A percentile compares a stretch with the other conserved stretches of the same genome.
phyloP scores from a whole-genome alignment of 30 jellyfish, hydroid and myxozoan species.

The Sanderia malayensis region DNA sequence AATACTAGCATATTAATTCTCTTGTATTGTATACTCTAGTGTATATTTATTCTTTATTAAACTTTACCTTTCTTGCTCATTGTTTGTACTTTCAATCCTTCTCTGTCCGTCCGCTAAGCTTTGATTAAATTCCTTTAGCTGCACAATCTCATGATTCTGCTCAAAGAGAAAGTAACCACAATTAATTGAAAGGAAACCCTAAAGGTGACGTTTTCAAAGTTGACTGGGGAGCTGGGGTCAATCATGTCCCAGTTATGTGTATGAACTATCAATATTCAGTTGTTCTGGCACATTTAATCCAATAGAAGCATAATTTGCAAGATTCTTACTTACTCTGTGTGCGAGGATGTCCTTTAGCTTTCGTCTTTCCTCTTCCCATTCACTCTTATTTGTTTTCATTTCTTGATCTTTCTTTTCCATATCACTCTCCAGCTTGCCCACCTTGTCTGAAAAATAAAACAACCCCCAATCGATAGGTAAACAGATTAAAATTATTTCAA shows the following conservation, averaged over 20 bases:
- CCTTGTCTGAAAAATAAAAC: constrained; percentile 1
- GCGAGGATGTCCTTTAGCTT: neutral
- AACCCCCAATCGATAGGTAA: too few species aligned
- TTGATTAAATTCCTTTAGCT: neutral
- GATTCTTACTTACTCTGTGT: neutral
- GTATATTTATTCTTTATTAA: too few species aligned
- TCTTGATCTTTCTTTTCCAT: constrained; percentile 1
- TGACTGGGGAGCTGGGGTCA: too few species aligned
- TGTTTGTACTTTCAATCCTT: neutral
- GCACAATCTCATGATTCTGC: neutral
- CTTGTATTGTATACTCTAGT: too few species aligned
- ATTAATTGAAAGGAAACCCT: too few species aligned
- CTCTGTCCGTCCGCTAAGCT: constrained; percentile 1
- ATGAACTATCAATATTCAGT: too few species aligned
- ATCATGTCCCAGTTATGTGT: too few species aligned
- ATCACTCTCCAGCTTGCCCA: constrained; percentile 8
- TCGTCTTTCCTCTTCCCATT: constrained; percentile 2
- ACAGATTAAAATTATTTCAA: too few species aligned
- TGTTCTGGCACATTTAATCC: too few species aligned
- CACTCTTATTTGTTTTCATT: neutral
- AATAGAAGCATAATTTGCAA: too few species aligned
- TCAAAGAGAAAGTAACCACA: neutral
- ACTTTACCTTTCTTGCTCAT: neutral
- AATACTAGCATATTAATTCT: too few species aligned
- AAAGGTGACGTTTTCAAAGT: too few species aligned